Conservation (phyloP, 2,888 invertebrate species). For the Heteropelma amictum region DNA sequence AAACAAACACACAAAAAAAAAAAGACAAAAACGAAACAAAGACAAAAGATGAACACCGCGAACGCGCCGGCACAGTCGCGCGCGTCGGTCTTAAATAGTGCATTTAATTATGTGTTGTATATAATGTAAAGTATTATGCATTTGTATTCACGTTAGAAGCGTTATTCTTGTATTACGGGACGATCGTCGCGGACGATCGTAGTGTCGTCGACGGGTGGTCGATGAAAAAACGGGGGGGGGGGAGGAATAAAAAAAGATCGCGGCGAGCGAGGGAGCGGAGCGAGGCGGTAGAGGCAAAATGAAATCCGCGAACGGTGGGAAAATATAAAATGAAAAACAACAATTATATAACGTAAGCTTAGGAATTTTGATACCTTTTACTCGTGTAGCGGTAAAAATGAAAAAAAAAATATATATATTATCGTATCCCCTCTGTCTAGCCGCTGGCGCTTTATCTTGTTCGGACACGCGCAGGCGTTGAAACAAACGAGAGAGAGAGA, state of each 20-base stretch:
- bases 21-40: slow-evolving; percentile 39
- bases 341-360: slow-evolving; percentile 54
- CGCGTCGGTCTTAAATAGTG: slow-evolving; percentile 60
- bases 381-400: slow-evolving; percentile 46
- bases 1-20: slow-evolving; percentile 39
- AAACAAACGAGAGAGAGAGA: no score
- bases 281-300: not conserved
- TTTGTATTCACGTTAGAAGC: slow-evolving; percentile 70
- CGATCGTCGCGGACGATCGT: slow-evolving; percentile 35
- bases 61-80: slow-evolving; percentile 33
- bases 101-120: slow-evolving; percentile 75
- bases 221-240: not conserved
- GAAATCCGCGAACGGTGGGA: slow-evolving; percentile 20
- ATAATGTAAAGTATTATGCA: slow-evolving; percentile 75
- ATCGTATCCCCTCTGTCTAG: slow-evolving; percentile 47
- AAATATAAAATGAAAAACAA: slow-evolving; percentile 44
- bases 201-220: slow-evolving; percentile 28
- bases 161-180: slow-evolving; percentile 60
- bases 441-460: slow-evolving; percentile 52
- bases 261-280: not conserved
- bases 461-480: slow-evolving; percentile 41
- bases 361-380: slow-evolving; percentile 56
- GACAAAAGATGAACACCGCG: slow-evolving; percentile 14
- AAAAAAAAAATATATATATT: slow-evolving; percentile 27
- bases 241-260: not conserved